A percentile compares a stretch with the other conserved stretches of the same genome.
phyloP scores from a whole-genome alignment of 2,888 invertebrate species.

The Rosalia funebris region DNA sequence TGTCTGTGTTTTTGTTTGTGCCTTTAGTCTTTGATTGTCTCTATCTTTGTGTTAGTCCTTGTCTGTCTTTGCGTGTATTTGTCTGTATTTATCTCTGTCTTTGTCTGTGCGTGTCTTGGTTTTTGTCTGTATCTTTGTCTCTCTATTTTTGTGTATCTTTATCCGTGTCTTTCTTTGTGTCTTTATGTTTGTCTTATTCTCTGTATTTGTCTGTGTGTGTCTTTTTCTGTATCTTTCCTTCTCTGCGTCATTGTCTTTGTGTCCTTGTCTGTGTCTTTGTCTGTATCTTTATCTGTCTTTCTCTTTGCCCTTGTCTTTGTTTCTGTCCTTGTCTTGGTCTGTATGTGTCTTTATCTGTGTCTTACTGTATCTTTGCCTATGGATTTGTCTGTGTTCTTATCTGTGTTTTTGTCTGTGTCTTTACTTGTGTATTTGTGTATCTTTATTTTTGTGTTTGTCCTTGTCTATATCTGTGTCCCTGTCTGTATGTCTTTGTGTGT shows the following conservation, averaged over 20 bases:
- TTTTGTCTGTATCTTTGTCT: neutral
- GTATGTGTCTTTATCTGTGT: slow-evolving; percentile 8
- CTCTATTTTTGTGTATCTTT: slow-evolving; percentile 15
- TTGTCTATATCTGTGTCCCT: slow-evolving; percentile 5
- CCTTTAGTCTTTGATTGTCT: neutral
- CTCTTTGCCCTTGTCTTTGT: slow-evolving; percentile 8
- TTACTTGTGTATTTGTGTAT: slow-evolving; percentile 14
- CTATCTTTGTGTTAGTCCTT: neutral
- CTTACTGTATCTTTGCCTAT: slow-evolving; percentile 1
- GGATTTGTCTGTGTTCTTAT: neutral
- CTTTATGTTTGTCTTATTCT: slow-evolving; percentile 24
- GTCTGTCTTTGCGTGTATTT: neutral
- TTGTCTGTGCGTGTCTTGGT: neutral
- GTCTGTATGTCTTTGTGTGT: neutral
- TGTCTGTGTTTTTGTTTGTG: slow-evolving; percentile 1
- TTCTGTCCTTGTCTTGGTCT: slow-evolving; percentile 14
- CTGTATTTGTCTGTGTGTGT: slow-evolving; percentile 25
- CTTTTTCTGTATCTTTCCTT: slow-evolving; percentile 23
- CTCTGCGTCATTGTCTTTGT: slow-evolving; percentile 24
- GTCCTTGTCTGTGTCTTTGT: slow-evolving; percentile 24
- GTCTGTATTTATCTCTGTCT: neutral
- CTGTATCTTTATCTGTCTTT: slow-evolving; percentile 19
- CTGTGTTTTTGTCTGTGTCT: slow-evolving; percentile 14
- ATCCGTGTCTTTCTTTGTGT: slow-evolving; percentile 23
- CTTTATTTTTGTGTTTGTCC: neutral